Evolutionary conservation across 2,888 invertebrate genomes (phyloP), one percentile per base, ranked within the genome.

Genomic region (Drosophila kokeensis): DNA sequence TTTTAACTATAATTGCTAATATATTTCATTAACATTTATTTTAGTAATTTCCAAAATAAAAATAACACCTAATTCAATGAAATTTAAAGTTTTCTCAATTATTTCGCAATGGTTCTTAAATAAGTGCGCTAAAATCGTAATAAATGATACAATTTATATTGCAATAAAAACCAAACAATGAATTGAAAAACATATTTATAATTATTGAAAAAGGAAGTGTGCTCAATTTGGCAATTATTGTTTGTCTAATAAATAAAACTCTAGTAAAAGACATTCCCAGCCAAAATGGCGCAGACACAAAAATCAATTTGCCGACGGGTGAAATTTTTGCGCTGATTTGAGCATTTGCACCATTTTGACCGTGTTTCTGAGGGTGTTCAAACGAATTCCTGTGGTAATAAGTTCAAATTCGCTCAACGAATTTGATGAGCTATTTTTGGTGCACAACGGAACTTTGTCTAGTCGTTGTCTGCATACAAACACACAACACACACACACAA

Each of bases 391-490:
- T 15, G n/a, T 4, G 36, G 54, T 27, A 36, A 36, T 30, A 21
- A 21, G 15, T 36, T 58, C 6, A 38, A 59, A 72, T 55, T 54
- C 42, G 32, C 67, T 40, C 38, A 34, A 29, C 42, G 15, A 55
- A 57, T 61, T 61, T 68, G 38, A 48, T 21, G 36, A 54, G 57
- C 53, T 62, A 60, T 69, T 65, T 62, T 73, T 32, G 61, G 21
- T 57, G 54, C 21, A n/a, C 15, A 55, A 50, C 55, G 54, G 30
- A 67, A 75, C 54, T 50, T 52, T 29, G 87, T 82, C 82, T 83
- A 75, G 82, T 70, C 75, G 58, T 42, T 72, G 87, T 83, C 83
- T 83, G 69, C 70, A 69, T 79, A 78, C 68, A 63, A 63, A 57
- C 45, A 21, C 24, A 61, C 13, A 24, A 34, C 29, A 29, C 38